Conservation (phyloP, 2,113 vertebrate species). For the Ochotona princeps region DNA sequence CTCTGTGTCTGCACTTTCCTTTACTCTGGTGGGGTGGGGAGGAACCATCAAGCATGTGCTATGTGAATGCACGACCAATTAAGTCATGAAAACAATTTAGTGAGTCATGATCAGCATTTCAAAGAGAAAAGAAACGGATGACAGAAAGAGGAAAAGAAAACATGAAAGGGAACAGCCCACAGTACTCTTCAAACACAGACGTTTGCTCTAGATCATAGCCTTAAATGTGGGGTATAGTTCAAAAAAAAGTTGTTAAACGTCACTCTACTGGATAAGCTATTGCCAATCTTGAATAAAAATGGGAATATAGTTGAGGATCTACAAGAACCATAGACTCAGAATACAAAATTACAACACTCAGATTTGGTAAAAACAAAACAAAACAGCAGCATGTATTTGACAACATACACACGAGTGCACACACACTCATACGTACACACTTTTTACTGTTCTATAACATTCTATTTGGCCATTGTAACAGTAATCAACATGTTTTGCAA, state of each 20-base stretch:
- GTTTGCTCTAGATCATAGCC: not conserved
- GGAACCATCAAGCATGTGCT: conserved; percentile 52
- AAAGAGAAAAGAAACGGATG: conserved; percentile 50
- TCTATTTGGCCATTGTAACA: not conserved
- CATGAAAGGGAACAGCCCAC: not conserved
- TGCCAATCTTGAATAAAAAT: not conserved
- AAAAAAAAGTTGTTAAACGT: not conserved
- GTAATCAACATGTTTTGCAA: not conserved
- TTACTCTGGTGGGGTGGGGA: not conserved
- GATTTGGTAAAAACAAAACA: not conserved
- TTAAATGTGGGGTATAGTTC: not conserved
- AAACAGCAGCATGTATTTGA: not conserved
- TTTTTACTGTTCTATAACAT: not conserved
- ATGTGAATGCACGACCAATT: conserved; percentile 57
- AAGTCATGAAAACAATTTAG: conserved; percentile 62
- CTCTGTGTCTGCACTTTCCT: not conserved
- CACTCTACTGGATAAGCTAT: not conserved
- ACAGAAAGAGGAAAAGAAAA: conserved; percentile 38
- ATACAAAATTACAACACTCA: not conserved
- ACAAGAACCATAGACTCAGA: not conserved
- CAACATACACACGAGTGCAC: not conserved
- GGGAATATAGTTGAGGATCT: not conserved
- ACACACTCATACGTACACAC: not conserved
- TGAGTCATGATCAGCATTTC: conserved; percentile 50
- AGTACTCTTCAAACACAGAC: not conserved